A percentile compares a stretch with the other conserved stretches of the same genome.
Conservation (phyloP, 2,113 vertebrate species). For the Isichthys henryi region DNA sequence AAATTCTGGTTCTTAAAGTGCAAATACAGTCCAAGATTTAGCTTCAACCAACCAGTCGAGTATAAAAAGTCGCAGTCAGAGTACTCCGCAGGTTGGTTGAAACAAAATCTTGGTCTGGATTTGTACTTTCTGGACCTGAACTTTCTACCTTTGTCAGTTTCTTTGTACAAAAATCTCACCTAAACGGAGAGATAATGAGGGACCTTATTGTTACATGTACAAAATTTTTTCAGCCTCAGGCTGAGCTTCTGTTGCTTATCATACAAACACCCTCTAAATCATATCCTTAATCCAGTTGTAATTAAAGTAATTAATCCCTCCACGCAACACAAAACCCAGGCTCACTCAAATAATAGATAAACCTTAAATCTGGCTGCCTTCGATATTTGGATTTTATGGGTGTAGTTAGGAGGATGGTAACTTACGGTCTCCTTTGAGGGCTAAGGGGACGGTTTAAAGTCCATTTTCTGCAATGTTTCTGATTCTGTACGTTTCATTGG, state of each 20-base stretch:
- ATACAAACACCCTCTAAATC: not conserved
- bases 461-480: not conserved
- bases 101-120: not conserved
- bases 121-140: not conserved
- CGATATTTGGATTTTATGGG: conserved; percentile 9
- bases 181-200: not conserved
- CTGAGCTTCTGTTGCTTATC: not conserved
- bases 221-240: not conserved
- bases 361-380: conserved; percentile 8
- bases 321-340: not conserved
- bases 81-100: no score
- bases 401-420: not conserved
- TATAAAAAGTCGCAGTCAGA: no score
- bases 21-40: not conserved
- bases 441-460: not conserved
- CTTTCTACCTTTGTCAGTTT: not conserved
- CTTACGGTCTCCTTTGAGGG: not conserved
- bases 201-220: not conserved
- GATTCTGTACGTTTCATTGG: not conserved
- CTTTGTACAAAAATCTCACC: not conserved
- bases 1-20: not conserved
- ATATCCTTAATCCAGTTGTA: conserved; percentile 49
- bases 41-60: not conserved
- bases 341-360: conserved; percentile 9
- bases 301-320: conserved; percentile 47